These are phyloP conservation scores for Ptycholaimellus sp. DNA, from an alignment of 2,888 invertebrate genomes.

Conservation along the genomic window DNA sequence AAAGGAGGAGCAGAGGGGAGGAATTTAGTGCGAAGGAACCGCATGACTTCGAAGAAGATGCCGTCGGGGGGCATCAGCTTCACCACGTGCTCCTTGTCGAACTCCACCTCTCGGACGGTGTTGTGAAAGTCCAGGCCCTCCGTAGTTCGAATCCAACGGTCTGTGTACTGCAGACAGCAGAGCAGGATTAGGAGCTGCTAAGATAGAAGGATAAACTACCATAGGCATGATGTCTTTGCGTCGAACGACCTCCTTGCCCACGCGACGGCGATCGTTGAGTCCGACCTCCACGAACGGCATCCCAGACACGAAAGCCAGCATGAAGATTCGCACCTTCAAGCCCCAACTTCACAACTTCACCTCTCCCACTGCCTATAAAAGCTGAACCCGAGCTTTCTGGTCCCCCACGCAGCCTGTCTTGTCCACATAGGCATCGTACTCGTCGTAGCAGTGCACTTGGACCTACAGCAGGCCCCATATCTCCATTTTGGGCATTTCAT, in stretches of 20 bases:
- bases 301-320: conserved; percentile 80
- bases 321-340: conserved; percentile 77
- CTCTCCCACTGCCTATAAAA: too few species aligned
- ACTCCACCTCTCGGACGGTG: conserved; percentile 60
- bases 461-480: too few species aligned
- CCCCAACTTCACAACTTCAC: too few species aligned
- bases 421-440: conserved; percentile 31
- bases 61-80: conserved; percentile 20
- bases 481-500: too few species aligned
- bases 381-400: conserved; percentile 80
- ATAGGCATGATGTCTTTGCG: conserved; percentile 87
- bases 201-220: too few species aligned
- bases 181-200: too few species aligned
- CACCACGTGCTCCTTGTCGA: conserved; percentile 37
- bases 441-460: conserved; percentile 25
- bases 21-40: too few species aligned
- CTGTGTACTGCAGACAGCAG: conserved; percentile 51
- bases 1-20: too few species aligned
- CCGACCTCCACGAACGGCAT: conserved; percentile 91
- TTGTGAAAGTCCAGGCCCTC: conserved; percentile 84
- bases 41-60: conserved; percentile 22
- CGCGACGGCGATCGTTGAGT: conserved; percentile 61
- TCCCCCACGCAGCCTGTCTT: conserved; percentile 48
- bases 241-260: conserved; percentile 94
- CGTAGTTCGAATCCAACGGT: conserved; percentile 94